phyloP scores from a whole-genome alignment of 2,113 vertebrate species.

The Axis porcinus region DNA sequence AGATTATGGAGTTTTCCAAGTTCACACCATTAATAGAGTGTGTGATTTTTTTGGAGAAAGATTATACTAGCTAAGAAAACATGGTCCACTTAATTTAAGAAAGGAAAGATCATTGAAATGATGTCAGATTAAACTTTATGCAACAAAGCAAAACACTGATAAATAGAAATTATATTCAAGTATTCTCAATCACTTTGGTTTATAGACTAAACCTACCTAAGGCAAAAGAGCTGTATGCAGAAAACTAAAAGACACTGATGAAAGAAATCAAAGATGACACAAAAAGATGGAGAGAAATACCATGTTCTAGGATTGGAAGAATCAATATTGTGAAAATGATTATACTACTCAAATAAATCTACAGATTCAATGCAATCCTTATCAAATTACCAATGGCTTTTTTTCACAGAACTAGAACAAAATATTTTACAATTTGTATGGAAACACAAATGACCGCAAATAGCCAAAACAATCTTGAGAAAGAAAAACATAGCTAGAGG shows the following conservation, averaged over 20 bases:
- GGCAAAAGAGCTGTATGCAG: background rate
- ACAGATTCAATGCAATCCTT: background rate
- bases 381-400: background rate
- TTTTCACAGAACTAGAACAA: background rate
- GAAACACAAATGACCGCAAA: background rate
- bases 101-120: background rate
- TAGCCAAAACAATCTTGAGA: background rate
- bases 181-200: background rate
- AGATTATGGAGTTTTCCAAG: background rate
- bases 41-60: background rate
- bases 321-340: background rate
- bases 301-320: background rate
- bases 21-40: background rate
- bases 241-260: background rate
- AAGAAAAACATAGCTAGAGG: background rate
- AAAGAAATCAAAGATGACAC: background rate
- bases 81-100: background rate
- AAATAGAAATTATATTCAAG: background rate
- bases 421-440: background rate
- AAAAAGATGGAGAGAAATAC: background rate
- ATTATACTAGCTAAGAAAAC: background rate
- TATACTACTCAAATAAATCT: background rate
- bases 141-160: background rate
- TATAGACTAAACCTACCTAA: background rate
- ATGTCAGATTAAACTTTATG: background rate